Evolutionary conservation across 2,888 invertebrate genomes (phyloP), one percentile per base, ranked within the genome.

Genomic region (Eupithecia exiguata): DNA sequence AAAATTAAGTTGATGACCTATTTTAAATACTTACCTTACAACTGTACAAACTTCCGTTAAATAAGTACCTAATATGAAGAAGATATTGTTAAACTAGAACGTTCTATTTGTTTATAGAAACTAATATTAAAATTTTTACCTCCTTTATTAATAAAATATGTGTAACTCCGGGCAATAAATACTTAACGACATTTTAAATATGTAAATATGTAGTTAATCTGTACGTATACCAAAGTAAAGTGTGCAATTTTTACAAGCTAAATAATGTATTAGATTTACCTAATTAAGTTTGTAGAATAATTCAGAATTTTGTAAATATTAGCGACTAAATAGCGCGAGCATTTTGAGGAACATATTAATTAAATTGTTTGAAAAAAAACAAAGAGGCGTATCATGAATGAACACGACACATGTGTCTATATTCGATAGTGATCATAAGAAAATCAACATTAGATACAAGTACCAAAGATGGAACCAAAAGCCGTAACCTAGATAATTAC

Each of bases 201-300:
- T 94, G 94, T 94, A 94, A 89, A 94, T 94, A 94, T 72, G 90
- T 94, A 94, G 92, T 85, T 92, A 94, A 14, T 91, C 90, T 92
- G 87, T 92, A 93, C 92, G 93, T 94, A 94, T 93, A 93, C 93
- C 94, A 94, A 94, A 94, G 94, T 91, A 90, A 93, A 87, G 92
- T 93, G 94, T 94, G 94, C 94, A 94, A 94, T 94, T 94, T 93
- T 93, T 93, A 92, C 90, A 94, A 91, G 91, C 93, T 94, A 93
- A 90, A 66, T 66, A 40, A 21, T 91, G 88, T 91, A 92, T 87
- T 92, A 92, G 89, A 84, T 82, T 74, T 84, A 85, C 72, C 83
- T 73, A 87, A 82, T 81, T 88, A 89, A 88, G 87, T 87, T 82
- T 89, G 87, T 90, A 91, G 85, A 82, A 83, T 84, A 83, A 84